phyloP scores from a whole-genome alignment of 2,888 invertebrate species.

The Trichopoda pennipes region DNA sequence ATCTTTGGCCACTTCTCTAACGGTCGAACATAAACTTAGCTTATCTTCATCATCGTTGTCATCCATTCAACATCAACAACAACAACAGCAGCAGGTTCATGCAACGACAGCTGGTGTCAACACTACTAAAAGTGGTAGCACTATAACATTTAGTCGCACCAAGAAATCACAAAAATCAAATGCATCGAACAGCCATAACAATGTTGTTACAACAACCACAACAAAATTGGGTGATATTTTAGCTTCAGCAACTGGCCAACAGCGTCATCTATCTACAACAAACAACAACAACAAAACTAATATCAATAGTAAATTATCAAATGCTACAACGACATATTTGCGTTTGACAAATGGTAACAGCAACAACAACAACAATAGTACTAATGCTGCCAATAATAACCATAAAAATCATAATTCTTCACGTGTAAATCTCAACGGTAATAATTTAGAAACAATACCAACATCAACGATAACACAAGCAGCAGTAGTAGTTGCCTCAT shows the following conservation, averaged over 20 bases:
- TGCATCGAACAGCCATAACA: conserved; percentile 59
- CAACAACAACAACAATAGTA: conserved; percentile 53
- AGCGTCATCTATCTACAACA: conserved; percentile 57
- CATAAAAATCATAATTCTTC: conserved; percentile 68
- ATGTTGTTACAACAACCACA: conserved; percentile 60
- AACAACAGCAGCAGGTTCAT: conserved; percentile 47
- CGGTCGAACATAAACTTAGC: conserved; percentile 66
- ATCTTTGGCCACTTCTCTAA: conserved; percentile 63
- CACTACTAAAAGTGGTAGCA: conserved; percentile 69
- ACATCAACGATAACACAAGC: conserved; percentile 59
- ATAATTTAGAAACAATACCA: conserved; percentile 66
- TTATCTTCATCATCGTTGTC: conserved; percentile 69
- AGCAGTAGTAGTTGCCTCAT: conserved; percentile 70
- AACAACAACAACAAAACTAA: conserved; percentile 28
- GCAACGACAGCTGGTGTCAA: conserved; percentile 70
- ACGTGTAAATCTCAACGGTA: conserved; percentile 64
- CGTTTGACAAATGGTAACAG: conserved; percentile 72
- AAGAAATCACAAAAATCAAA: conserved; percentile 71
- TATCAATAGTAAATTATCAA: conserved; percentile 61
- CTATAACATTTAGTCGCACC: conserved; percentile 75
- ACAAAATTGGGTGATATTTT: conserved; percentile 69
- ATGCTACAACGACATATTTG: conserved; percentile 73
- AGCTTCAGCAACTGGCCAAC: conserved; percentile 66
- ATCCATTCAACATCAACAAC: conserved; percentile 61
- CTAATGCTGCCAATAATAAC: conserved; percentile 64